Conservation (phyloP, 2,797 vertebrate genomes). For the Botia almorhae region DNA sequence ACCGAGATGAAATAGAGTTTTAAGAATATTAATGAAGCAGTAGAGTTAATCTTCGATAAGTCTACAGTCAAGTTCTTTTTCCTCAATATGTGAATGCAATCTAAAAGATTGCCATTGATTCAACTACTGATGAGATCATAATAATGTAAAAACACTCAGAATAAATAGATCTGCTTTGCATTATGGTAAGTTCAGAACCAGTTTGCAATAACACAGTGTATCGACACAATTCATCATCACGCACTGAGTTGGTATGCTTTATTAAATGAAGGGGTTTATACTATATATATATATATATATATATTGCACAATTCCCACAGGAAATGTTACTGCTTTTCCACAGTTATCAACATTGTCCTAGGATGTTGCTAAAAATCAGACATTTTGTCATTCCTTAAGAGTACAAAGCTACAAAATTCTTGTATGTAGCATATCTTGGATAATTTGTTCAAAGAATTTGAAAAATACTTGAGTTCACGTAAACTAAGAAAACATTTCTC, state of each 20-base stretch:
- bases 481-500: too few species aligned
- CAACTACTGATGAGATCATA: constrained; percentile 35
- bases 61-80: constrained; percentile 40
- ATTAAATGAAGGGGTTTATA: neutral
- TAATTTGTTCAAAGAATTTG: too few species aligned
- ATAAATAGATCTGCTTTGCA: neutral
- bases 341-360: neutral
- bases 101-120: constrained; percentile 25
- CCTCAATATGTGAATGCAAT: constrained; percentile 13
- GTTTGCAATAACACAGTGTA: constrained; percentile 72
- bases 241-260: constrained; percentile 58
- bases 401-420: neutral
- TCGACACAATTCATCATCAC: constrained; percentile 81
- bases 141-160: neutral
- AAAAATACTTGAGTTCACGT: too few species aligned
- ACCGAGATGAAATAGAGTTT: neutral
- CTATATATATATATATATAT: too few species aligned
- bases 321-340: neutral
- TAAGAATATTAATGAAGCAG: constrained; percentile 14
- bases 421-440: neutral
- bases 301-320: constrained; percentile 9
- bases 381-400: neutral
- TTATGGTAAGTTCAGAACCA: constrained; percentile 61
- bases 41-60: constrained; percentile 57
- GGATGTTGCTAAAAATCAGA: neutral